Evolutionary conservation across 2,888 invertebrate species (phyloP), one percentile per base, ranked within the genome.

Genomic region (Hemaris fuciformis): DNA sequence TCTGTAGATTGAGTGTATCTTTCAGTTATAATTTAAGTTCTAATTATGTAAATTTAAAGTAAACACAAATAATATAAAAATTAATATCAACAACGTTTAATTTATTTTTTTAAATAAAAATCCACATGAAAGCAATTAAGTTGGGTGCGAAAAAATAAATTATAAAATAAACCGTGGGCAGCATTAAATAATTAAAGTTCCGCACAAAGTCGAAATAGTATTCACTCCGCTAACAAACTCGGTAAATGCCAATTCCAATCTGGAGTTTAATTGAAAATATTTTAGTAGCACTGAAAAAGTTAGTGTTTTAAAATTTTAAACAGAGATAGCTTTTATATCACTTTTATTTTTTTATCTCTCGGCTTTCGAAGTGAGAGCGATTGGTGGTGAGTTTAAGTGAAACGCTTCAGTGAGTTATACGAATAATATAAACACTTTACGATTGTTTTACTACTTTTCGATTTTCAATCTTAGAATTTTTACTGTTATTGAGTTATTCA

Each of bases 111-210:
- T 4, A 18, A 1, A 31, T 31, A 1, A 20, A 18, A 53, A n/a
- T 18, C 8, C 5, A 27, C 15, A n/a, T 3, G 25, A 25, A 48
- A 25, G 2, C 15, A 27, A 48, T 15, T 27, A 27, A 7, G 8
- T 15, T 27, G 15, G 15, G 15, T 18, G n/a, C 4, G 10, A 10
- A 31, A 31, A 53, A 18, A 18, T 31, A 53, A 53, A 31, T 18
- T 53, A 53, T 31, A 31, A n/a, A 31, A 53, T 53, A 53, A 53
- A 31, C 53, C 18, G 31, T 18, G 1, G 3, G 18, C 8, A 10
- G 18, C 3, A 53, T 53, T 53, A 53, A 53, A 53, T 53, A 53
- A 53, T 53, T 53, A 53, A 53, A 53, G 53, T 53, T 53, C 53
- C 53, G 48, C 15, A 53, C 27, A 31, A 31, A 31, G 27, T 27